Base-by-base conservation (phyloP, 1,140 invertebrate genomes). In the Hermetia illucens region DNA sequence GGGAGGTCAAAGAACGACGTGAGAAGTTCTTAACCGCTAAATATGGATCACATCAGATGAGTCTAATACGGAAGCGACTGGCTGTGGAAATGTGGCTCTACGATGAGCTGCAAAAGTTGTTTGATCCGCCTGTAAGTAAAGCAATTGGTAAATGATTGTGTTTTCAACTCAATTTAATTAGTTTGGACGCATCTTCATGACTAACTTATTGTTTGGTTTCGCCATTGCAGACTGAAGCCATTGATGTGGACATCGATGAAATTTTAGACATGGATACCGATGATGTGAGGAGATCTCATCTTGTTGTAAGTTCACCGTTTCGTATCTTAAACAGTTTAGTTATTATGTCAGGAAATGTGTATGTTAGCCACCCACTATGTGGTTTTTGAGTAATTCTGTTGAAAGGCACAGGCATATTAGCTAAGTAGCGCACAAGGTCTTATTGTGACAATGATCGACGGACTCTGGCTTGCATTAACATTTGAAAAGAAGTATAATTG, bases 1-100 rank as follows among this genome's bases (percentile, higher is more conserved):
- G 79, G 18, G 71, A 83, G 65, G 78, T 89, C 16, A 87, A 87
- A 58, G 83, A 89, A 58, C 73, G 82, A 15, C 66, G 85, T 22
- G 87, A 93, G 63, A 92, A 93, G 64, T 95, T 94, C 64, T 74
- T 95, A 42, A 95, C 91, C 21, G 90, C 91, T 43, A 95, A 95
- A 62, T 96, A 95, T 55, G 90, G 90, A 38, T 83, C 83, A 44
- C 91, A 95, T 68, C 91, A 95, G 68, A 96, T 95, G 91, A 86
- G 79, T 51, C 74, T 95, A 43, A 96, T 96, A 51, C 75, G 90
- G 46, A 95, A 95, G 65, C 69, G 91, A 55, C 69, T 95, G 39
- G 81, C 83, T 9, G 91, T 95, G 8, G 92, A 96, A 65, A 93
- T 95, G 84, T 95, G 91, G 91, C 74, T 96, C 29, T 94, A 91